These are phyloP conservation scores for Sylvia borin DNA, from an alignment of 2,797 vertebrate genomes.

Conservation along the genomic window DNA sequence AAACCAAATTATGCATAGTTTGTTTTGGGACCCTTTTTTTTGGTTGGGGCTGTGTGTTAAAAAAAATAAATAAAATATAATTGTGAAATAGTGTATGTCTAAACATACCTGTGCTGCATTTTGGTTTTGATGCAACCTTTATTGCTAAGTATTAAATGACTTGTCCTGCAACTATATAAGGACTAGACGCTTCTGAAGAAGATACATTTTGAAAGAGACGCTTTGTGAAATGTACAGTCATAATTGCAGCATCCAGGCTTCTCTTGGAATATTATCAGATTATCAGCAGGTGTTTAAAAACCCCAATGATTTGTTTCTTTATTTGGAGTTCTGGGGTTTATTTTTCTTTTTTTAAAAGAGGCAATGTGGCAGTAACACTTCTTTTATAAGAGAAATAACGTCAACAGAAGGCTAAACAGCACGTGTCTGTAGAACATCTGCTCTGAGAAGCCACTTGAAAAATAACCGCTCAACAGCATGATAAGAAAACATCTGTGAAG, in stretches of 20 bases:
- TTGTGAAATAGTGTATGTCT: neutral
- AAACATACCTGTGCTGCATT: neutral
- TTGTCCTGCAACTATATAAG: neutral
- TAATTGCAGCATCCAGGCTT: neutral
- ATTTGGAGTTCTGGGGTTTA: neutral
- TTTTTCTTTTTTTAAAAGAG: neutral
- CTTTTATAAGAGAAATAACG: neutral
- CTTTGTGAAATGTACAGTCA: neutral
- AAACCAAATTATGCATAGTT: neutral
- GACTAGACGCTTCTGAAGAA: neutral
- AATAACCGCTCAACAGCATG: constrained; percentile 29
- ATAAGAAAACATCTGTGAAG: constrained; percentile 63
- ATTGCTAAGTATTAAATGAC: neutral
- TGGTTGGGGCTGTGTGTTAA: neutral
- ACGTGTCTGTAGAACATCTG: constrained; percentile 32
- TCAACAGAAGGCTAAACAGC: constrained; percentile 9
- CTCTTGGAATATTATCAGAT: neutral
- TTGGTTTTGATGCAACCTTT: neutral
- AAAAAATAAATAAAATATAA: neutral
- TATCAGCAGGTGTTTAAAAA: neutral
- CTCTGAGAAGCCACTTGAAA: constrained; percentile 40
- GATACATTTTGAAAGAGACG: neutral
- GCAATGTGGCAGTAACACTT: neutral
- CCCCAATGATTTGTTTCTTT: neutral
- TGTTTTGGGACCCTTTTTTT: neutral